Base-by-base conservation (phyloP, 2,113 vertebrate species). In the Pseudopodoces humilis region DNA sequence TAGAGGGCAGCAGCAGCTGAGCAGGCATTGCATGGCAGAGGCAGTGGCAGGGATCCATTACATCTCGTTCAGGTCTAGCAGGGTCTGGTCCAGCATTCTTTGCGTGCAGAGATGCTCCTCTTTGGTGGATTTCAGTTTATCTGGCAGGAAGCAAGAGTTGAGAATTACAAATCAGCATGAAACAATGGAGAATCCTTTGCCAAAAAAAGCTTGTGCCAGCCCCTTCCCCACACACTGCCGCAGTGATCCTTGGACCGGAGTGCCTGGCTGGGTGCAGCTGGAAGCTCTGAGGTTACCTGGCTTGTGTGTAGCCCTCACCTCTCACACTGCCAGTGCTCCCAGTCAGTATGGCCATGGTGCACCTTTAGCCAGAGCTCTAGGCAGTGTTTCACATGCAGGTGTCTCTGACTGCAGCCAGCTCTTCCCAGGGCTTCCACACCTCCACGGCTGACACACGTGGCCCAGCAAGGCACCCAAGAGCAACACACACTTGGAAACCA, bases 51-150 rank as follows among this genome's bases (percentile, higher is more conserved):
- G 83, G 94, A 56, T 49, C 95, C 71, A 62, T 98, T 98, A 99
- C 98, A 98, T 99, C 98, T 98, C 98, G 18, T 98, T 99, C 90
- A 99, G 99, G 95, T 99, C 99, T 47, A 98, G 98, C 98, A 99
- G 97, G 91, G 99, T 99, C 98, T 99, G 99, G 92, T 99, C 98
- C 98, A 99, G 97, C 86, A 98, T 99, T 65, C 98, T 97, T 95
- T 99, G 98, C 41, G 99, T 99, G 97, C 99, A 98, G 93, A 98
- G 88, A 96, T 99, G 99, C 84, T 99, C 98, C 58, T 98, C 98
- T 98, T 98, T 99, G 98, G 99, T 99, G 49, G 97, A 96, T 90
- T 98, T 98, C 98, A 99, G 98, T 88, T 98, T 98, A 95, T 99
- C 99, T 99, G 98, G 56, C 82, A 68, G 95, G 65, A 83, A 94